Evolutionary conservation across 2,797 vertebrate genomes (phyloP).

Genomic region (Gymnothorax reevesii): DNA sequence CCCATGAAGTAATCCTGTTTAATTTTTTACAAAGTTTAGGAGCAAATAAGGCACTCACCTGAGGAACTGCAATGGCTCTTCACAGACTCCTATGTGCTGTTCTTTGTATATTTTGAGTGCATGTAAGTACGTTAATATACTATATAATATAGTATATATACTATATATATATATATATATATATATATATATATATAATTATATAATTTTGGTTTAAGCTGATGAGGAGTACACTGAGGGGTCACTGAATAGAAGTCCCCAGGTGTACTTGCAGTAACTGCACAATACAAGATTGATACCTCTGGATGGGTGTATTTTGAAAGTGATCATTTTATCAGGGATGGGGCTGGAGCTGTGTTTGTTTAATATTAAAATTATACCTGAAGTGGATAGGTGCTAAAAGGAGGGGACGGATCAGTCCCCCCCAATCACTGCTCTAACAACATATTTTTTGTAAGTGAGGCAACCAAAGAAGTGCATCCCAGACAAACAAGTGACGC

Average conservation of each 20-base stretch:
- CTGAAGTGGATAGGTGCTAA: background rate
- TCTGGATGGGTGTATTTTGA: conserved; percentile 5
- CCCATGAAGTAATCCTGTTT: too few species aligned
- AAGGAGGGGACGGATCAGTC: background rate
- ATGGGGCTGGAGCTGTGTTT: background rate
- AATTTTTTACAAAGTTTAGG: too few species aligned
- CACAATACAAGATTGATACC: conserved; percentile 19
- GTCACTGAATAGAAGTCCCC: background rate
- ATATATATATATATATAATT: conserved; percentile 31
- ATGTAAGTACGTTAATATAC: conserved; percentile 5
- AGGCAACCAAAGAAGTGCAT: conserved; percentile 54
- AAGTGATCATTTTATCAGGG: background rate
- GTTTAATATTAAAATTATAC: background rate
- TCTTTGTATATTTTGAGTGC: background rate
- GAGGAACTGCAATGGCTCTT: background rate
- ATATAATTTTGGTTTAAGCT: conserved; percentile 34
- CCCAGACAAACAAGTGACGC: conserved; percentile 71
- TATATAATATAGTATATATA: conserved; percentile 32
- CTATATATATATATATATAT: too few species aligned
- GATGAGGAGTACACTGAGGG: conserved; percentile 28
- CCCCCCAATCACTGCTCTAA: background rate
- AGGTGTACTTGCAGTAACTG: background rate
- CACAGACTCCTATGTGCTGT: background rate
- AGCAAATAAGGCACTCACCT: conserved; percentile 28
- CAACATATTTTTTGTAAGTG: conserved; percentile 44